These are phyloP conservation scores for Atractosteus spatula DNA, from an alignment of 2,113 vertebrate species.

Conservation along the genomic window DNA sequence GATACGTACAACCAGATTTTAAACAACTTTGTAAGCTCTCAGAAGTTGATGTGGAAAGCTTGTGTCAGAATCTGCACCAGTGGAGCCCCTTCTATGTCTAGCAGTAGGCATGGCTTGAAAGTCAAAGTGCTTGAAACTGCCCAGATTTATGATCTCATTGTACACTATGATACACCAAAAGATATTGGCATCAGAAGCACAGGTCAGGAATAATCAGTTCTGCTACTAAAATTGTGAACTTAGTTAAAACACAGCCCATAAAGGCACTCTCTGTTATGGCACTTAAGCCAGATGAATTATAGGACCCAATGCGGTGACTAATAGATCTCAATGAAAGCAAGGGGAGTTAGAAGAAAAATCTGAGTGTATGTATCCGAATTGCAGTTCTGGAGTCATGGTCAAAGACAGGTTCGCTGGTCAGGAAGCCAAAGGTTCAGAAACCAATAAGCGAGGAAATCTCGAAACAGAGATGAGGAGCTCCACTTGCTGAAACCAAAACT, in stretches of 20 bases:
- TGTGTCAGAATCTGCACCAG: neutral
- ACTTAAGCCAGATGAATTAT: no score
- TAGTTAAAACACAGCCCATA: neutral
- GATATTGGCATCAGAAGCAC: neutral
- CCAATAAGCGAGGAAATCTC: no score
- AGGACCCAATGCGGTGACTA: no score
- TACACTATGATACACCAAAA: neutral
- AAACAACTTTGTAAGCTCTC: neutral
- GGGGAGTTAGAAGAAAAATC: no score
- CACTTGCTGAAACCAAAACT: no score
- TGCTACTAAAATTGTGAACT: neutral
- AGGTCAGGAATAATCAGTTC: neutral
- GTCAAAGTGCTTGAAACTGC: neutral
- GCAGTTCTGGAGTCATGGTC: no score
- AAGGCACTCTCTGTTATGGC: neutral
- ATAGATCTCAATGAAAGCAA: no score
- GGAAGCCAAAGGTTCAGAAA: no score
- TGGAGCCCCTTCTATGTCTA: conserved; percentile 1
- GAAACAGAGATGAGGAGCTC: no score
- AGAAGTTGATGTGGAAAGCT: neutral
- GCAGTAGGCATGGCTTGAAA: neutral
- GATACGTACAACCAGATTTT: no score
- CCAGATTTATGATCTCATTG: neutral
- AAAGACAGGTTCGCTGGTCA: no score
- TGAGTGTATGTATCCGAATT: no score